A percentile compares a stretch with the other conserved stretches of the same genome.
Evolutionary conservation across 2,888 invertebrate genomes (phyloP).

Genomic region (Parascotia fuliginaria): DNA sequence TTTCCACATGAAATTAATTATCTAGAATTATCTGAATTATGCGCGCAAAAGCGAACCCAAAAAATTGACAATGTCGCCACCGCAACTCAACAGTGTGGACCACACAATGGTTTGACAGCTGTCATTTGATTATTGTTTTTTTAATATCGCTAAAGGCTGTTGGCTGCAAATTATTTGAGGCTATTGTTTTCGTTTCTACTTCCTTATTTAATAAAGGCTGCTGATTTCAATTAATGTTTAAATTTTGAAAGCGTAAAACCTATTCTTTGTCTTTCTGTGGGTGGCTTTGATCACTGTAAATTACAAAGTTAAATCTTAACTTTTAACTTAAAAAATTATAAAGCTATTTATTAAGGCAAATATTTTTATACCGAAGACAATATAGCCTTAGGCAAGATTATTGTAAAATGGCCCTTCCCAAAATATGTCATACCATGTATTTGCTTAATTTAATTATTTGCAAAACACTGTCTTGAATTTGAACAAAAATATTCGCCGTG

Average conservation of each 20-base stretch:
- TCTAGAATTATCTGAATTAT: constrained; percentile 37
- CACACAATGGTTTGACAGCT: constrained; percentile 64
- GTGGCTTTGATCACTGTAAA: no score
- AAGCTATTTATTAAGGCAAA: no score
- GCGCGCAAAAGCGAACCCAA: constrained; percentile 30
- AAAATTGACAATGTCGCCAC: constrained; percentile 46
- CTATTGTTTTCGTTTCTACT: constrained; percentile 10
- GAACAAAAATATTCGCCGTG: no score
- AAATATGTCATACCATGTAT: no score
- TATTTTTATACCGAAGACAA: no score
- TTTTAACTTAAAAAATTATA: no score
- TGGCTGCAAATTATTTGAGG: constrained; percentile 6
- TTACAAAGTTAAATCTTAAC: no score
- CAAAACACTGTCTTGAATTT: no score
- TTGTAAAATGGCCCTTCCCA: no score
- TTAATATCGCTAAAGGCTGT: constrained; percentile 25
- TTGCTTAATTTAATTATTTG: no score
- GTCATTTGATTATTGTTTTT: constrained; percentile 39
- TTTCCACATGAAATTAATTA: constrained; percentile 56
- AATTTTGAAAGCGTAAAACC: neutral
- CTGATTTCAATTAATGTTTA: neutral
- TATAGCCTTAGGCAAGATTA: no score
- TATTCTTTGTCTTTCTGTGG: no score
- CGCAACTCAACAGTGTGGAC: constrained; percentile 48
- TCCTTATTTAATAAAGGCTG: constrained; percentile 5